Evolutionary conservation across 2,888 invertebrate genomes (phyloP).

Genomic region (Anodontia alba): DNA sequence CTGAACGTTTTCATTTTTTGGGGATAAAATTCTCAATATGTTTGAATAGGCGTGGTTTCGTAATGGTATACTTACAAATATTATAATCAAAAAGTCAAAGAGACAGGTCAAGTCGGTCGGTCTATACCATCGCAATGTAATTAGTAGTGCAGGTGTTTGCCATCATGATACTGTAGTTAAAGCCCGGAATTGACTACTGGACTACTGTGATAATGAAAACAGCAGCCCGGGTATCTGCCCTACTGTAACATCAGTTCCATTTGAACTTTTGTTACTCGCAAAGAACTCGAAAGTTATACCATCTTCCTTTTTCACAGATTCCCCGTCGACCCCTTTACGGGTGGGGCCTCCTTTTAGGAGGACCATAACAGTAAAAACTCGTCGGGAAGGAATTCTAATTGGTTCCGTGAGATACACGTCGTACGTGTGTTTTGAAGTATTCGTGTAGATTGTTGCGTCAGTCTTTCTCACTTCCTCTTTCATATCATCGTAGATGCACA

Average conservation of each 20-base stretch:
- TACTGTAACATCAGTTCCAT: conserved; percentile 55
- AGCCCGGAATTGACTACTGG: too few species aligned
- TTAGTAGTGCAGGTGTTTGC: too few species aligned
- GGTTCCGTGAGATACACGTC: conserved; percentile 49
- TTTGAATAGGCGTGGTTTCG: too few species aligned
- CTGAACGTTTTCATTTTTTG: too few species aligned
- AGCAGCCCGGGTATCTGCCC: conserved; percentile 58
- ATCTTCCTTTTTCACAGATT: conserved; percentile 26
- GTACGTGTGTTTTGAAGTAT: conserved; percentile 35
- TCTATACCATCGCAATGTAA: too few species aligned
- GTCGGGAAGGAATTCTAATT: conserved; percentile 42
- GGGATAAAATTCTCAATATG: too few species aligned
- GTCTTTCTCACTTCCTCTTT: conserved; percentile 49
- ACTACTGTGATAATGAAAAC: conserved; percentile 22
- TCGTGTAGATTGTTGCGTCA: conserved; percentile 47
- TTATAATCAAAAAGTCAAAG: too few species aligned
- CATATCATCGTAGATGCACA: conserved; percentile 52
- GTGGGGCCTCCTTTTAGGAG: conserved; percentile 46
- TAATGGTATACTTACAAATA: too few species aligned
- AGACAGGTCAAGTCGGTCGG: too few species aligned
- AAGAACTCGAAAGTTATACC: conserved; percentile 57
- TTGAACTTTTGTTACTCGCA: conserved; percentile 56
- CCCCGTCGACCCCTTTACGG: conserved; percentile 57
- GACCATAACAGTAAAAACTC: conserved; percentile 47
- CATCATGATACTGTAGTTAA: too few species aligned